Conservation (phyloP, 64 coral and sea anemone species). For the Astreopora myriophthalma region DNA sequence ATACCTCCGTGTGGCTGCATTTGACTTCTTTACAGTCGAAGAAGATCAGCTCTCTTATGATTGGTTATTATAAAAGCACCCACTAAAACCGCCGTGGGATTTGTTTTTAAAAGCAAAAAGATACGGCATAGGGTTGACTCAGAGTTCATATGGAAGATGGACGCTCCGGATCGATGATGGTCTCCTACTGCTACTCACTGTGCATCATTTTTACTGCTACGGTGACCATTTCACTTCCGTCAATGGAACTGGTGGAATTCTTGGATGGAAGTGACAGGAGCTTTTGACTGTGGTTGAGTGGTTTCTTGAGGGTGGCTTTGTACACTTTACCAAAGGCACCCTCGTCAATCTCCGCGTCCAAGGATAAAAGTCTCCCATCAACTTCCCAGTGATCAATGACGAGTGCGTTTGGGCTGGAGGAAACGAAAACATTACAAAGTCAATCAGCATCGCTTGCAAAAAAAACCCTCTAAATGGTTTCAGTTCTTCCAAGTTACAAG, state of each 20-base stretch:
- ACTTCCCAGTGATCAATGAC: slow-evolving; percentile 75
- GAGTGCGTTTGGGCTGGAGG: neutral
- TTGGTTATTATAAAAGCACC: too few relatives aligned
- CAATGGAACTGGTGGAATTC: neutral
- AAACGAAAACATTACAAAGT: neutral
- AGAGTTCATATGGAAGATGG: too few relatives aligned
- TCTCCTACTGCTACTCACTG: slow-evolving; percentile 23
- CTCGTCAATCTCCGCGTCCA: slow-evolving; percentile 58
- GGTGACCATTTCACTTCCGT: neutral
- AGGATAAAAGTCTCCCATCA: neutral
- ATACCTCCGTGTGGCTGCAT: too few relatives aligned
- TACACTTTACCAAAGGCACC: slow-evolving; percentile 74
- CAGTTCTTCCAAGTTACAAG: too few relatives aligned
- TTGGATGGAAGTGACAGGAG: neutral
- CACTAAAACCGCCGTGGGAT: too few relatives aligned
- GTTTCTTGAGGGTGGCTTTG: slow-evolving; percentile 29
- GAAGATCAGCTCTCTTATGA: too few relatives aligned
- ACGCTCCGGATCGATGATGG: too few relatives aligned
- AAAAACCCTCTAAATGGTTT: too few relatives aligned
- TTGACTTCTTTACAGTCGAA: too few relatives aligned
- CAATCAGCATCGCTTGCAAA: neutral
- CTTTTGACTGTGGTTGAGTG: neutral
- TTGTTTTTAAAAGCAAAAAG: too few relatives aligned
- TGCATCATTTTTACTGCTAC: slow-evolving; percentile 54
- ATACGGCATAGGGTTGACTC: too few relatives aligned